These are phyloP conservation scores for Malacoctenus gilli DNA, from an alignment of 2,797 vertebrate genomes.

Conservation along the genomic window DNA sequence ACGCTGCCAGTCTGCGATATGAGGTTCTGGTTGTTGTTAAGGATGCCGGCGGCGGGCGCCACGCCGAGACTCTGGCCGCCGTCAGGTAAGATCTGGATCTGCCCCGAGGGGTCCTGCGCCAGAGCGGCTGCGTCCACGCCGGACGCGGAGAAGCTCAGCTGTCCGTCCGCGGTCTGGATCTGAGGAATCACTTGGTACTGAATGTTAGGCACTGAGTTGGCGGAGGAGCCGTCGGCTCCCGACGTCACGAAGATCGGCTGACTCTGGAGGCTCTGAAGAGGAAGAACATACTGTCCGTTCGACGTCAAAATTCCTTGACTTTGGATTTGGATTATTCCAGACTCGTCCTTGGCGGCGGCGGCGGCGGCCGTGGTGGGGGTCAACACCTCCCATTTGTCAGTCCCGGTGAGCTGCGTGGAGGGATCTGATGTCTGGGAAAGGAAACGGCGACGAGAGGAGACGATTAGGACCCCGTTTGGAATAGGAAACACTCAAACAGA, in stretches of 20 bases:
- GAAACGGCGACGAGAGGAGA: too few relatives aligned
- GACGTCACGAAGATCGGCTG: conserved; percentile 97
- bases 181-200: conserved; percentile 99
- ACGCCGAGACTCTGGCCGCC: conserved; percentile 91
- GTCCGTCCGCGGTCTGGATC: conserved; percentile 95
- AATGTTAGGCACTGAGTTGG: conserved; percentile 95
- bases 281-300: conserved; percentile 98
- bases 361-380: conserved; percentile 85
- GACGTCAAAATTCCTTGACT: conserved; percentile 92
- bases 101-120: conserved; percentile 92
- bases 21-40: conserved; percentile 90
- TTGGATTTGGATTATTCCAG: conserved; percentile 95
- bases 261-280: conserved; percentile 96
- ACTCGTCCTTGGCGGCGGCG: conserved; percentile 90
- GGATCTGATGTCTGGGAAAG: conserved; percentile 86
- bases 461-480: too few relatives aligned
- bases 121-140: conserved; percentile 89
- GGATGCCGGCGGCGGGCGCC: conserved; percentile 88
- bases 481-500: not conserved
- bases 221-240: conserved; percentile 90
- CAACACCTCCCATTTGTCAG: conserved; percentile 96
- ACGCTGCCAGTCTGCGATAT: conserved; percentile 94
- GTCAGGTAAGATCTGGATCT: conserved; percentile 97
- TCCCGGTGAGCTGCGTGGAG: conserved; percentile 89
- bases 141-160: conserved; percentile 92